A percentile compares a stretch with the other conserved stretches of the same genome.
Evolutionary conservation across 2,797 vertebrate genomes (phyloP).

Genomic region (Nasua narica): DNA sequence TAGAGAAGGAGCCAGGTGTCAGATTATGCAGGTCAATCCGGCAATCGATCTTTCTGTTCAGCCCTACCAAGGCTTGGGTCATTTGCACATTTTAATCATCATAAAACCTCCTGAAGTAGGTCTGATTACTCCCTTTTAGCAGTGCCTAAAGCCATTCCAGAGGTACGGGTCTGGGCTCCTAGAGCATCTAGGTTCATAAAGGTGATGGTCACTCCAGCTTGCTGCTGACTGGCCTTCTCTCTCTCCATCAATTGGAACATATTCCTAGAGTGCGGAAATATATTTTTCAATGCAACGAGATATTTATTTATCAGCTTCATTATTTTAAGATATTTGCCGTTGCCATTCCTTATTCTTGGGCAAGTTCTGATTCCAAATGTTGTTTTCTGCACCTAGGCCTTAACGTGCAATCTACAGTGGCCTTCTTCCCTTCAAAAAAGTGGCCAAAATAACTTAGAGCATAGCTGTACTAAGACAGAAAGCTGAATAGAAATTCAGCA

Average conservation of each 20-base stretch:
- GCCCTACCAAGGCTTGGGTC: background rate
- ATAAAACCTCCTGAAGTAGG: background rate
- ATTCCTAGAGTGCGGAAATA: background rate
- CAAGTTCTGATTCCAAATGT: background rate
- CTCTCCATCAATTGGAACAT: background rate
- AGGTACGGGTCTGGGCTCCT: background rate
- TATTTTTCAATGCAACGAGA: background rate
- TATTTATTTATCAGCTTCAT: background rate
- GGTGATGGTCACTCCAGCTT: background rate
- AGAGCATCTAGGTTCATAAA: background rate
- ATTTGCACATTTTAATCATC: background rate
- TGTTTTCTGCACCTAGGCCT: background rate
- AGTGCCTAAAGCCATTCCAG: background rate
- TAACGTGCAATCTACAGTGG: background rate
- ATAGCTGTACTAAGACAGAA: background rate
- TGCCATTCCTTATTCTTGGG: background rate
- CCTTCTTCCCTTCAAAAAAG: background rate
- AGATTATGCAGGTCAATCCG: background rate
- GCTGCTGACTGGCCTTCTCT: background rate
- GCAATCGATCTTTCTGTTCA: background rate
- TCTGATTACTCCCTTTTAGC: background rate
- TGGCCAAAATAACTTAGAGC: background rate
- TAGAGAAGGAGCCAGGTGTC: background rate
- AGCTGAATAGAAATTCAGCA: slow-evolving; percentile 3
- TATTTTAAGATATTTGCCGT: slow-evolving; percentile 22